Evolutionary conservation across 2,113 vertebrate genomes (phyloP), one percentile per base, ranked within the genome.

Genomic region (Dicentrarchus labrax): DNA sequence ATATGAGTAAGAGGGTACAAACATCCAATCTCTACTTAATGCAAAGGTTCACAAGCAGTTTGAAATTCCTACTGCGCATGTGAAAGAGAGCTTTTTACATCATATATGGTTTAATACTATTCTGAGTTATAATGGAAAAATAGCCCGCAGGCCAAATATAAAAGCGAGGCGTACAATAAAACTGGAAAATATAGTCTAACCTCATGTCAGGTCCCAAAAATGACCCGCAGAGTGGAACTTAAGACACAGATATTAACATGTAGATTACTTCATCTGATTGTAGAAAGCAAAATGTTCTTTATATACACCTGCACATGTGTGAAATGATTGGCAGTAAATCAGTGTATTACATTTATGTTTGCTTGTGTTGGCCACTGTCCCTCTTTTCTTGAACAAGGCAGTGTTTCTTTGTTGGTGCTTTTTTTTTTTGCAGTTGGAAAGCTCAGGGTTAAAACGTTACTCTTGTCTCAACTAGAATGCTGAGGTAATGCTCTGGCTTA

Each of bases 301-400:
- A 76, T 89, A 88, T 94, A 88, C 94, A 94, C 93, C 92, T 94
- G 94, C 85, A 86, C 88, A 89, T 91, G 90, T 94, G 94, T 90
- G 78, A 93, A 91, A 93, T 88, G 91, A 94, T 88, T 93, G 93
- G 92, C 93, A 93, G 84, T 91, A 86, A 94, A 93, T 93, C 93
- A 89, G 13, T 90, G 91, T 89, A 91, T 84, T 89, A 92, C 87
- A 90, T 91, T 93, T 84, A 21, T 89, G 82, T 94, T 92, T 94
- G 94, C 93, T 94, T 92, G 85, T 68, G 71, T 95, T 96, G 95
- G 95, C 93, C 48, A 2, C 30, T 21, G 17, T 91, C 90, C 93
- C 85, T 53, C 67, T 79, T 91, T 81, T 83, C 83, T 86, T 93
- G 91, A 95, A 94, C 92, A 77, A 91, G 84, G 80, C 88, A 90